These are phyloP conservation scores for Palythoa grandis DNA, from an alignment of 92 coral and sea anemone genomes.

Conservation along the genomic window DNA sequence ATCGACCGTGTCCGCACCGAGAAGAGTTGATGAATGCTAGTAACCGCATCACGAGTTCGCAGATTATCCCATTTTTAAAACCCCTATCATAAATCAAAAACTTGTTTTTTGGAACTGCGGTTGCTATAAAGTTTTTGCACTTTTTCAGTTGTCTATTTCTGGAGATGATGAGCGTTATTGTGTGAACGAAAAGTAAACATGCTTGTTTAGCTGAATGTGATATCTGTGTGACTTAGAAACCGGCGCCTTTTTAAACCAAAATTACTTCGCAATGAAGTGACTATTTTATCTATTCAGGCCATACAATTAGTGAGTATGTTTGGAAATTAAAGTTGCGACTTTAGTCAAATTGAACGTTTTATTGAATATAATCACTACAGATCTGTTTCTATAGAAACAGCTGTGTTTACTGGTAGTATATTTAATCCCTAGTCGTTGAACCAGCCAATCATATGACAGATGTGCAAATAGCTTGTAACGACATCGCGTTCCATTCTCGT, in stretches of 20 bases:
- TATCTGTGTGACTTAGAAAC: not conserved
- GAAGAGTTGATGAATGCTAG: no score
- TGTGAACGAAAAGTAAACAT: no score
- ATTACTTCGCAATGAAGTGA: not conserved
- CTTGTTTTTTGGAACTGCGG: not conserved
- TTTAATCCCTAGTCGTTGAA: not conserved
- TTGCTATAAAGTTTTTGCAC: not conserved
- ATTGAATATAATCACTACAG: not conserved
- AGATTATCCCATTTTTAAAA: no score
- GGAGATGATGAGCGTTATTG: not conserved
- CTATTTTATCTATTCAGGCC: no score
- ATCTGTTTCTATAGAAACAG: conserved; percentile 41
- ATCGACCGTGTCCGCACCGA: no score
- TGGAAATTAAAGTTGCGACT: no score
- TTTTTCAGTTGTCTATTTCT: not conserved
- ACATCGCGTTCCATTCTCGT: conserved; percentile 47
- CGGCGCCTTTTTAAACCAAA: not conserved
- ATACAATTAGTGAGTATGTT: no score
- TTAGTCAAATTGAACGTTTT: no score
- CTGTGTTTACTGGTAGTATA: conserved; percentile 37
- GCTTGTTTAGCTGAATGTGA: not conserved
- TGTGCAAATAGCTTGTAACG: conserved; percentile 33
- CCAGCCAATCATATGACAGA: conserved; percentile 42
- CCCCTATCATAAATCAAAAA: no score
- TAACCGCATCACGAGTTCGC: no score